Evolutionary conservation across 2,113 vertebrate species (phyloP).

Genomic region (Panthera uncia): DNA sequence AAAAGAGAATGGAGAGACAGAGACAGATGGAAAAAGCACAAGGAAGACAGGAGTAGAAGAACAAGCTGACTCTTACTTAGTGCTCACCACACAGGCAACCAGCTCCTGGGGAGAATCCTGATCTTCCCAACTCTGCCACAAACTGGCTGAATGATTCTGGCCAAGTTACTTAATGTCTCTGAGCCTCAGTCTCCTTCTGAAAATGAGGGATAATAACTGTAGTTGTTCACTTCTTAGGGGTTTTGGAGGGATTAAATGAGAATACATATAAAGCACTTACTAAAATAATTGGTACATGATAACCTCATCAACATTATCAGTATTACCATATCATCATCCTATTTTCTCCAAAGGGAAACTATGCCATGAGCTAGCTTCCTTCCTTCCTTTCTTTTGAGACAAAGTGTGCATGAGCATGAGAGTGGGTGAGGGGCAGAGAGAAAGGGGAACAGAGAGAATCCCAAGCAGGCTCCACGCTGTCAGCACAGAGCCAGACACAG

Average conservation of each 20-base stretch:
- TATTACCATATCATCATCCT: background rate
- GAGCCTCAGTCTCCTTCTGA: background rate
- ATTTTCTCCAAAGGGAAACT: constrained; percentile 15
- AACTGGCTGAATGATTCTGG: background rate
- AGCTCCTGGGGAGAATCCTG: background rate
- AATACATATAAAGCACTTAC: constrained; percentile 42
- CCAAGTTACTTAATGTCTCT: constrained; percentile 12
- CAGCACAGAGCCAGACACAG: too few species aligned
- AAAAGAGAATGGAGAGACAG: background rate
- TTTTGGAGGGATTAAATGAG: constrained; percentile 12
- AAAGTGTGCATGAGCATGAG: too few species aligned
- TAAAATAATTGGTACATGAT: background rate
- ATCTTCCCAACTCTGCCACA: constrained; percentile 15
- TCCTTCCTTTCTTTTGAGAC: too few species aligned
- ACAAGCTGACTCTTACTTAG: background rate
- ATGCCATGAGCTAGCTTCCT: background rate
- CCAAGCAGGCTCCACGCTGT: too few species aligned
- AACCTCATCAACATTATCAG: background rate
- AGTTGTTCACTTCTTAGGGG: background rate
- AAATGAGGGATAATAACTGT: constrained; percentile 26
- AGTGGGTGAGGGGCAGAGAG: too few species aligned
- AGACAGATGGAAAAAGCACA: background rate
- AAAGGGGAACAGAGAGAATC: too few species aligned
- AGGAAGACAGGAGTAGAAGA: background rate
- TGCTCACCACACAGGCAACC: background rate